These are phyloP conservation scores for Novumbra hubbsi DNA, from an alignment of 2,797 vertebrate genomes.

Conservation along the genomic window DNA sequence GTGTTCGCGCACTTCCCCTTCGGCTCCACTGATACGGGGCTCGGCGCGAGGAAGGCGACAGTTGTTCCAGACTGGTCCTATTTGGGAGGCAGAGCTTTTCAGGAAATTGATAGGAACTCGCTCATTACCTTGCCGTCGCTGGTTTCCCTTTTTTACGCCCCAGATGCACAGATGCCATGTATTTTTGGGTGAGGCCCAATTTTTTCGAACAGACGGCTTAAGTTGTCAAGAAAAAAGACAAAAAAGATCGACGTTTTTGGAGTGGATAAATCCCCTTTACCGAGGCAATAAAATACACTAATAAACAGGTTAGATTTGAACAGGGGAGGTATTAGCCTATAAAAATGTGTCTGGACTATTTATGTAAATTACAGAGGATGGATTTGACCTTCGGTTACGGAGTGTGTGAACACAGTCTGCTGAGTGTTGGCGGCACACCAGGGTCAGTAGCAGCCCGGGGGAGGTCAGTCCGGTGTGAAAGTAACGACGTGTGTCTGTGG, in stretches of 20 bases:
- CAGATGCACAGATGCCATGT: conserved; percentile 23
- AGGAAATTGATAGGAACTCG: conserved; percentile 54
- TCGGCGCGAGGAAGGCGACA: conserved; percentile 65
- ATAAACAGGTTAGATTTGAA: not conserved
- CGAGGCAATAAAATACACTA: conserved; percentile 4
- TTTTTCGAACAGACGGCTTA: not conserved
- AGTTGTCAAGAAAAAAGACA: too few species aligned
- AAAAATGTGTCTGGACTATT: conserved; percentile 1
- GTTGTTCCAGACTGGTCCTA: conserved; percentile 57
- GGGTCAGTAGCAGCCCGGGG: not conserved
- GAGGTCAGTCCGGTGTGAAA: not conserved
- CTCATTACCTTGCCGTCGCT: conserved; percentile 52
- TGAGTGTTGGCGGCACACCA: not conserved
- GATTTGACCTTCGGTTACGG: not conserved
- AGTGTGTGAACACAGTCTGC: not conserved
- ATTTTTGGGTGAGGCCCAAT: conserved; percentile 6
- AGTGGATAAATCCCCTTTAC: not conserved
- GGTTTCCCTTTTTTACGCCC: conserved; percentile 18
- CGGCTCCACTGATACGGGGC: conserved; percentile 57
- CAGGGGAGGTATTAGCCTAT: not conserved
- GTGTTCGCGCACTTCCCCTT: conserved; percentile 57
- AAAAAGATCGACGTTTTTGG: too few species aligned
- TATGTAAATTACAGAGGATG: not conserved
- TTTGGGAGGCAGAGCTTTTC: conserved; percentile 15
- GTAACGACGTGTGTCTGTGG: not conserved